Evolutionary conservation across 1,140 invertebrate species (phyloP), one percentile per base, ranked within the genome.

Genomic region (Lordiphosa mommai): DNA sequence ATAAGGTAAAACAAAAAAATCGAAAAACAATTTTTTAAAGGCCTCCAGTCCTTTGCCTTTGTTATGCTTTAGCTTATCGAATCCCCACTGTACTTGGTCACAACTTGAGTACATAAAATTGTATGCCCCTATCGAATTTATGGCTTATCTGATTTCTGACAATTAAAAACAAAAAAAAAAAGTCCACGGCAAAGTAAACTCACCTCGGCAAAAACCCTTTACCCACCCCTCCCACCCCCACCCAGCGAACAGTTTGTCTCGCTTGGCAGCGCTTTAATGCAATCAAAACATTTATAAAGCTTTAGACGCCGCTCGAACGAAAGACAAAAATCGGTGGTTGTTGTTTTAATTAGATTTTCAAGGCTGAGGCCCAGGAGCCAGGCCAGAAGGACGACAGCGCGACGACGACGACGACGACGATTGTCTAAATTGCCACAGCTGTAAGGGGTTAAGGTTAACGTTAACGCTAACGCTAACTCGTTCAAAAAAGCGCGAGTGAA

Each of bases 241-340:
- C 14, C 32, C 36, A 13, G 5, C 46, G 8, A 29, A 14, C n/a
- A 20, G 27, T 29, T 43, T 52, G 76, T 77, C 55, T 84, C 77
- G 76, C 71, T 84, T 82, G 77, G 77, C 61, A 68, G 76, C 77
- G 55, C 72, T 84, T 80, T 82, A 82, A 82, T 84, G 76, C 76
- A 82, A 82, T 82, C 76, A 84, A 82, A 82, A 82, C 76, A 82
- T 82, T 82, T 82, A 77, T 82, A 82, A 84, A 77, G 77, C 76
- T 82, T 82, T 80, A 58, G 71, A 63, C 61, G 57, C 52, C 50
- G 37, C 43, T 30, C 56, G 38, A 20, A 14, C 56, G 38, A 82
- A 84, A 77, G 72, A 82, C 77, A 84, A 84, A 84, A 82, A 82
- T 84, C 67, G 77, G 77, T 82, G 77, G 77, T 82, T 82, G 77